Conservation (phyloP, 2,888 invertebrate genomes). For the Hanleya hanleyi region DNA sequence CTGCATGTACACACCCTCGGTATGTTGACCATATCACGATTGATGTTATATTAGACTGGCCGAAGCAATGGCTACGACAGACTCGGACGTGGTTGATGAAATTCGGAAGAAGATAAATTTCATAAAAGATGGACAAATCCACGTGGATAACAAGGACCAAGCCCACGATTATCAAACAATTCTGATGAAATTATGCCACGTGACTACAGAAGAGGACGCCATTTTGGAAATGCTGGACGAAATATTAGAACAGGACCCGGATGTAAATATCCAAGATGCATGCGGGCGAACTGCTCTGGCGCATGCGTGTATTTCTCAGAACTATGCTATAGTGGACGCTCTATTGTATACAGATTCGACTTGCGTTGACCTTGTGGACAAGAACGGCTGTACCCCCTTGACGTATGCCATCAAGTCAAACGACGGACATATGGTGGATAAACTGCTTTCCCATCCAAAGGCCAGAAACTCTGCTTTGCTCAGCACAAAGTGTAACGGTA, state of each 20-base stretch:
- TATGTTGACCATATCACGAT: too few species aligned
- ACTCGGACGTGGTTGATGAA: too few species aligned
- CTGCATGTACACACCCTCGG: too few species aligned
- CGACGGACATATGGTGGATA: conserved; percentile 42
- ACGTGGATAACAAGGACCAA: conserved; percentile 53
- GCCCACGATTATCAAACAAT: conserved; percentile 56
- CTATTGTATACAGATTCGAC: conserved; percentile 44
- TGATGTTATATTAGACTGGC: too few species aligned
- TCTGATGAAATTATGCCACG: conserved; percentile 56
- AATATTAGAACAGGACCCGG: conserved; percentile 41
- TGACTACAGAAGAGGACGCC: conserved; percentile 34
- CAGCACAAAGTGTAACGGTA: too few species aligned
- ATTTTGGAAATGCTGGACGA: conserved; percentile 38
- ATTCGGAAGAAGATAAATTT: too few species aligned
- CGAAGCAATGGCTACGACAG: too few species aligned
- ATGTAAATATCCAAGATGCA: conserved; percentile 53
- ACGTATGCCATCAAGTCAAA: conserved; percentile 51
- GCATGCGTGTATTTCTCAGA: conserved; percentile 58
- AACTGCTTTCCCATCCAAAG: conserved; percentile 6
- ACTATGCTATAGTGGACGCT: conserved; percentile 41
- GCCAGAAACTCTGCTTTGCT: background rate
- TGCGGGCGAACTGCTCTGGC: conserved; percentile 55
- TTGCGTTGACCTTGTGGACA: conserved; percentile 46
- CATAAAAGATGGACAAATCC: too few species aligned
- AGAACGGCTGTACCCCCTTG: conserved; percentile 55